Conservation (phyloP, 1,140 invertebrate genomes). For the Mactra quadrangularis region DNA sequence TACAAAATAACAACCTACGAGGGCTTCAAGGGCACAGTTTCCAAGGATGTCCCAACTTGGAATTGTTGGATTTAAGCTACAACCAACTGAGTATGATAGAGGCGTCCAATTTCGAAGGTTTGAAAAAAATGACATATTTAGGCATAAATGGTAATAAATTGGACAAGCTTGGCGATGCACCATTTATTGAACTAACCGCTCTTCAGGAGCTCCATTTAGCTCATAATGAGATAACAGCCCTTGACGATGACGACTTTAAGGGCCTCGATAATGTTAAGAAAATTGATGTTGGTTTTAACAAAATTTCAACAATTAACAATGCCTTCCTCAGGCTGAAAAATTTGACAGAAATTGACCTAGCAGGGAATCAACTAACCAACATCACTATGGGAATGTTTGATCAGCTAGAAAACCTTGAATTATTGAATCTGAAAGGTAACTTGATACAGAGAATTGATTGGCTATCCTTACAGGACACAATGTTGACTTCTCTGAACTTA, state of each 20-base stretch:
- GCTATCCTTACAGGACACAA: slow-evolving; percentile 64
- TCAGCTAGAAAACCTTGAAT: slow-evolving; percentile 58
- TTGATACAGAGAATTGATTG: slow-evolving; percentile 55
- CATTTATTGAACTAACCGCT: slow-evolving; percentile 53
- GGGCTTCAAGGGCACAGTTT: slow-evolving; percentile 56
- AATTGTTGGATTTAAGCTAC: slow-evolving; percentile 59
- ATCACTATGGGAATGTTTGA: slow-evolving; percentile 62
- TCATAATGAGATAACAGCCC: slow-evolving; percentile 60
- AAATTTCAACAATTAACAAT: slow-evolving; percentile 50
- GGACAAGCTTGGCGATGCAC: slow-evolving; percentile 5
- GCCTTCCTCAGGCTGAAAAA: slow-evolving; percentile 62
- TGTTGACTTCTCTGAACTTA: slow-evolving; percentile 65
- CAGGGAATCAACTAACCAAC: slow-evolving; percentile 60
- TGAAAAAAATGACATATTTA: slow-evolving; percentile 57
- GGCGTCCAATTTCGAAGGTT: slow-evolving; percentile 63
- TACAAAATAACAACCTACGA: slow-evolving; percentile 62
- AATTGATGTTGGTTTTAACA: slow-evolving; percentile 66
- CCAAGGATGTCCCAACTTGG: slow-evolving; percentile 54
- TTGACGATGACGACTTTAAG: slow-evolving; percentile 62
- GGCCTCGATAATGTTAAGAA: slow-evolving; percentile 65
- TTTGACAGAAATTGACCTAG: slow-evolving; percentile 60
- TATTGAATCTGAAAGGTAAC: slow-evolving; percentile 61
- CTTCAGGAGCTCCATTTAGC: slow-evolving; percentile 61
- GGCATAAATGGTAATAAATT: slow-evolving; percentile 64
- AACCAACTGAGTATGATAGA: slow-evolving; percentile 64